Percentiles rank a stretch among this genome's conserved stretches.
Conservation (phyloP, 2,797 vertebrate species). For the Fratercula arctica region DNA sequence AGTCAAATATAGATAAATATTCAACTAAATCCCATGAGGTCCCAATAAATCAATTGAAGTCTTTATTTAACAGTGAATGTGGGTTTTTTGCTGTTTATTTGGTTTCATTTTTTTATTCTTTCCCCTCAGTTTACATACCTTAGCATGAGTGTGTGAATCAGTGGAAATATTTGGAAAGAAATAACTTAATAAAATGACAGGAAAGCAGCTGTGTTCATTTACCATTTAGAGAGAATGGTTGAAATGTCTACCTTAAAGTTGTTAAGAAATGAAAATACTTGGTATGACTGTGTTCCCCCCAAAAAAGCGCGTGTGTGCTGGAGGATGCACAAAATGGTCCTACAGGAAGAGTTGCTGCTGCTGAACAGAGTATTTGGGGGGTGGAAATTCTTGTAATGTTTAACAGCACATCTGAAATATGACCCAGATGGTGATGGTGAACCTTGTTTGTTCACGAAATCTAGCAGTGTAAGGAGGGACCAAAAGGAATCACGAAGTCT, state of each 20-base stretch:
- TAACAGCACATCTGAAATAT: not conserved
- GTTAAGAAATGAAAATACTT: not conserved
- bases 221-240: not conserved
- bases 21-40: not conserved
- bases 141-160: not conserved
- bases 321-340: not conserved
- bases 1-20: not conserved
- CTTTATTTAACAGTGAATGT: not conserved
- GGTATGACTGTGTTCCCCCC: not conserved
- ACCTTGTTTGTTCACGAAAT: not conserved
- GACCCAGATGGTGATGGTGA: not conserved
- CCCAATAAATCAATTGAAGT: not conserved
- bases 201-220: not conserved
- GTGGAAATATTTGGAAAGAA: not conserved
- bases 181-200: not conserved
- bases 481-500: not conserved
- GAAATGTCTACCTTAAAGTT: not conserved
- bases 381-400: not conserved
- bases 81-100: not conserved
- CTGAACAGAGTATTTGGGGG: not conserved
- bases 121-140: not conserved
- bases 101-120: not conserved
- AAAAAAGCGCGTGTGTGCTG: fast-evolving
- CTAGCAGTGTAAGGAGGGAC: not conserved
- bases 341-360: not conserved